Percentiles rank a stretch among this genome's conserved stretches.
These are phyloP conservation scores for Eudemis profundana DNA, from an alignment of 2,888 invertebrate genomes.

Conservation along the genomic window DNA sequence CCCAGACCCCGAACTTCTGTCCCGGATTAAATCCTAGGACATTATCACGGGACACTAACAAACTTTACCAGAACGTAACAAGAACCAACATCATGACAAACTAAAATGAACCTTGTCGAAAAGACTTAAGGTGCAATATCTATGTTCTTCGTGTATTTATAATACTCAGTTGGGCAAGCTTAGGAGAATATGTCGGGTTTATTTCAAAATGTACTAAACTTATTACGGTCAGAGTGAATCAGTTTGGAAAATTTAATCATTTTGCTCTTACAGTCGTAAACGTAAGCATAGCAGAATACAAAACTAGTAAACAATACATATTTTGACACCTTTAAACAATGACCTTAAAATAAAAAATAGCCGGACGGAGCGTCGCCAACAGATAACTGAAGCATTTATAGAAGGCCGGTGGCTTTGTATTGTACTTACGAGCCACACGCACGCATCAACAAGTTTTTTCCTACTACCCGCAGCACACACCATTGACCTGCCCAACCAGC, in stretches of 20 bases:
- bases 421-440: too few species aligned
- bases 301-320: too few species aligned
- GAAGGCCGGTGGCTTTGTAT: too few species aligned
- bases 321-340: too few species aligned
- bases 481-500: too few species aligned
- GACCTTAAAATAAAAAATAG: too few species aligned
- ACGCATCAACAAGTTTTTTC: too few species aligned
- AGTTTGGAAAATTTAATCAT: conserved; percentile 16
- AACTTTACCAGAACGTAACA: background rate
- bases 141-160: background rate
- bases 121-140: background rate
- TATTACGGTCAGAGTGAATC: conserved; percentile 13
- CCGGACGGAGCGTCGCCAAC: too few species aligned
- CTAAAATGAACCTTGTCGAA: background rate
- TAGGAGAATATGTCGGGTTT: conserved; percentile 7
- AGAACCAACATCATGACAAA: background rate
- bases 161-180: background rate
- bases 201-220: conserved; percentile 14
- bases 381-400: too few species aligned
- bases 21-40: conserved; percentile 36
- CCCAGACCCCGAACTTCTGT: conserved; percentile 25
- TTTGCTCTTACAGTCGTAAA: background rate
- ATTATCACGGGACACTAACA: conserved; percentile 30
- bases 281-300: too few species aligned
- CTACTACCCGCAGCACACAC: too few species aligned